Evolutionary conservation across 2,888 invertebrate genomes (phyloP).

Genomic region (Lycaena phlaeas): DNA sequence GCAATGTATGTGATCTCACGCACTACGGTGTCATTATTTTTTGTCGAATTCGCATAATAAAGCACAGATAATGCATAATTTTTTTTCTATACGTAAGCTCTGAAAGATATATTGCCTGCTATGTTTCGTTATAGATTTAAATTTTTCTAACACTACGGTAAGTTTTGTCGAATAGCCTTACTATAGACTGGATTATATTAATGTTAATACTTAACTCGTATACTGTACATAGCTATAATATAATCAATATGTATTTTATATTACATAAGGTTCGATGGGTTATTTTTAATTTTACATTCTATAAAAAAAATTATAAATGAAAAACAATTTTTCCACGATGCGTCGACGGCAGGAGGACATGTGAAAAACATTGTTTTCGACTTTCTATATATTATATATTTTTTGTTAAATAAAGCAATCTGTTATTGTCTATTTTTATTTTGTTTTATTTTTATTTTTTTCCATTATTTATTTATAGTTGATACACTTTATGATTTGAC

Average conservation of each 20-base stretch:
- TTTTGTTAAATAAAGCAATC: constrained; percentile 74
- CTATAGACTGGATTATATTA: constrained; percentile 72
- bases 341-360: constrained; percentile 40
- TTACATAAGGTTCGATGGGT: constrained; percentile 71
- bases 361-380: constrained; percentile 61
- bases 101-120: constrained; percentile 57
- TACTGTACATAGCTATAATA: constrained; percentile 72
- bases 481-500: constrained; percentile 24
- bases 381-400: constrained; percentile 71
- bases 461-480: constrained; percentile 28
- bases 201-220: constrained; percentile 67
- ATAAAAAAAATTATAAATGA: constrained; percentile 43
- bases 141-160: constrained; percentile 65
- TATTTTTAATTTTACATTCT: constrained; percentile 70
- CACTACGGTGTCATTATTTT: constrained; percentile 55
- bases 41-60: constrained; percentile 45
- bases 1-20: constrained; percentile 68
- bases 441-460: constrained; percentile 57
- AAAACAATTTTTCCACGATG: constrained; percentile 58
- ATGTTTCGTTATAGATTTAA: constrained; percentile 37
- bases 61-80: constrained; percentile 46
- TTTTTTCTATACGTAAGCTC: constrained; percentile 24
- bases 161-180: constrained; percentile 71
- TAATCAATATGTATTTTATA: constrained; percentile 73
- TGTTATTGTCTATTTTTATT: constrained; percentile 63